phyloP scores from a whole-genome alignment of 2,797 vertebrate genomes.

The Echiichthys vipera region DNA sequence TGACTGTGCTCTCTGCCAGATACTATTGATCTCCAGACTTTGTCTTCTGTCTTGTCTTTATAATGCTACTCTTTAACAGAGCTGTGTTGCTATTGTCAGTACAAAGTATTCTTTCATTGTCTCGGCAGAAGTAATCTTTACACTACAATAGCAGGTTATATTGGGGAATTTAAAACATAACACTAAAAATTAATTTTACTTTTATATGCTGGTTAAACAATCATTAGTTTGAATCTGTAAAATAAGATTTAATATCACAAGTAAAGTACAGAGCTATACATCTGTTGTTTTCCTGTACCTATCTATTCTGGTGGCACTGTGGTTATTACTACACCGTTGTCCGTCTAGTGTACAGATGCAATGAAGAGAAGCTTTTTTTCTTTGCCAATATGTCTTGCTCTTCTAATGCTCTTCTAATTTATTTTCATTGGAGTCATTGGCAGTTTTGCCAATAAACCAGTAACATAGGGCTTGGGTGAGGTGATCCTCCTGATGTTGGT shows the following conservation, averaged over 20 bases:
- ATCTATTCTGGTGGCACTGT: not conserved
- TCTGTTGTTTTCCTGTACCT: not conserved
- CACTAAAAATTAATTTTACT: no score
- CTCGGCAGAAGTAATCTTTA: not conserved
- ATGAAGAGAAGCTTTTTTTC: no score
- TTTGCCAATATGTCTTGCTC: no score
- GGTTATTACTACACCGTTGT: not conserved
- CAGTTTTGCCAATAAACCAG: not conserved
- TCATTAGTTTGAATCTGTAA: not conserved
- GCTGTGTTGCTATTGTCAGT: constrained; percentile 13
- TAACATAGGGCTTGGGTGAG: not conserved
- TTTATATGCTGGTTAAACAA: not conserved
- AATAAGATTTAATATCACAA: not conserved
- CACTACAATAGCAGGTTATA: not conserved
- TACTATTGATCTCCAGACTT: constrained; percentile 59
- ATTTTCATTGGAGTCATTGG: not conserved
- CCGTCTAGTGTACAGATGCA: no score
- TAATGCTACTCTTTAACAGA: constrained; percentile 32
- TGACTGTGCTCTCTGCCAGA: constrained; percentile 48
- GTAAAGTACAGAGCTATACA: no score
- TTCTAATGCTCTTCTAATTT: no score
- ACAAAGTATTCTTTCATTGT: constrained; percentile 4
- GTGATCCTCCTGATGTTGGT: not conserved
- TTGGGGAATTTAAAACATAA: no score
- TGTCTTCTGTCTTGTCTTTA: constrained; percentile 40